Evolutionary conservation across 2,888 invertebrate species (phyloP).

Genomic region (Amblyjoppa fuscipennis): DNA sequence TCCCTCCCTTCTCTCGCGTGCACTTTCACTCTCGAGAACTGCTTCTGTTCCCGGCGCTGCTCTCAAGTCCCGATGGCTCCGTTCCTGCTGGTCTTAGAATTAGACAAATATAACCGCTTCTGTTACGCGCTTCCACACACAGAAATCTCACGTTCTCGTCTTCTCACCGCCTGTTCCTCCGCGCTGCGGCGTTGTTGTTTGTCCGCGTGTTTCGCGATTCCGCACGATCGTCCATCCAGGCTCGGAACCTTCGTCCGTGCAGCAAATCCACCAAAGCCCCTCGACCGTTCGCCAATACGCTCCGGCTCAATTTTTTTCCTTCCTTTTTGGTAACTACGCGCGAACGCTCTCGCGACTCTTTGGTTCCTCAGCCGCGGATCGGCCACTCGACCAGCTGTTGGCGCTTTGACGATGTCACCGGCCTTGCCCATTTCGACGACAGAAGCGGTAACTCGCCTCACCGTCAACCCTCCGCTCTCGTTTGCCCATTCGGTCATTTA

Average conservation of each 20-base stretch:
- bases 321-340: conserved; percentile 54
- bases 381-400: conserved; percentile 71
- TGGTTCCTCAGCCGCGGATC: neutral
- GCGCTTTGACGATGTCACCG: conserved; percentile 72
- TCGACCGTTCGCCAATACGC: neutral
- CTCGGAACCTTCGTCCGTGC: no score
- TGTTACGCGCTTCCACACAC: conserved; percentile 34
- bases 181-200: conserved; percentile 21
- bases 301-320: neutral
- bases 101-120: conserved; percentile 77
- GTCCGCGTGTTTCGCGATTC: conserved; percentile 26
- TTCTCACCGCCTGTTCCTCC: neutral
- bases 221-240: no score
- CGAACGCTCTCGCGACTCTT: conserved; percentile 32
- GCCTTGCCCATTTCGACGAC: conserved; percentile 70
- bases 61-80: conserved; percentile 22
- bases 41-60: conserved; percentile 12
- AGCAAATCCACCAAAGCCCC: neutral
- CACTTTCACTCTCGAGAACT: conserved; percentile 38
- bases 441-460: conserved; percentile 56
- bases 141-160: conserved; percentile 8
- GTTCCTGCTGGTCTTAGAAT: conserved; percentile 72
- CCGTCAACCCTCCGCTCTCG: conserved; percentile 32
- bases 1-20: conserved; percentile 53
- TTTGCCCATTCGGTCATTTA: conserved; percentile 57